phyloP scores from a whole-genome alignment of 2,888 invertebrate species.

The Drosophila conformis region DNA sequence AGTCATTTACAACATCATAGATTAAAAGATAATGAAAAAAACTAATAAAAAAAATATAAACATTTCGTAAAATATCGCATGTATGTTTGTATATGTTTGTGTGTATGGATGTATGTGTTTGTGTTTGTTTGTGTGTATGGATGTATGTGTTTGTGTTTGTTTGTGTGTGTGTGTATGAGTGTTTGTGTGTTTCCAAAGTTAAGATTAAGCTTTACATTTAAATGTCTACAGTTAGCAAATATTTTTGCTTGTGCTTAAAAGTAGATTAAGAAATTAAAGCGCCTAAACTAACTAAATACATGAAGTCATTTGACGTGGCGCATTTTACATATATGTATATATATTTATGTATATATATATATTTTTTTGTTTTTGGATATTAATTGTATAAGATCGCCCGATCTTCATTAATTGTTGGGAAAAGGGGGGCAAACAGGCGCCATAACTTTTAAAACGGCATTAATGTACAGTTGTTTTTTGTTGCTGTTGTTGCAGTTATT shows the following conservation, averaged over 20 bases:
- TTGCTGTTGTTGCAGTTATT: constrained; percentile 16
- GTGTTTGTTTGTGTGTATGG: constrained; percentile 5
- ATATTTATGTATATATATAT: constrained; percentile 13
- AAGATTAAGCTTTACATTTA: constrained; percentile 33
- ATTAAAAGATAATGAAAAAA: constrained; percentile 41
- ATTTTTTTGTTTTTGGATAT: constrained; percentile 8
- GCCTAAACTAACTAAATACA: constrained; percentile 67
- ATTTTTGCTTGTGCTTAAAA: constrained; percentile 44
- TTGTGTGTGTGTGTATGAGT: constrained; percentile 14
- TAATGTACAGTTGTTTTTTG: constrained; percentile 39
- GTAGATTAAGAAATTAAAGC: constrained; percentile 58
- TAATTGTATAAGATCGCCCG: constrained; percentile 20
- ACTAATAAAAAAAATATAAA: constrained; percentile 28
- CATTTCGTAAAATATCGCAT: constrained; percentile 30
- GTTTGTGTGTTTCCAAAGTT: constrained; percentile 24
- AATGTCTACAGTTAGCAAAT: constrained; percentile 55
- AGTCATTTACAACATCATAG: constrained; percentile 28
- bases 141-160: constrained; percentile 20
- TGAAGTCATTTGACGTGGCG: constrained; percentile 40
- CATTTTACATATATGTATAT: constrained; percentile 25
- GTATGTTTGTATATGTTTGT: constrained; percentile 16
- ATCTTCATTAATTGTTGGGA: constrained; percentile 20
- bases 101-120: constrained; percentile 13
- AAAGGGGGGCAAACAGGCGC: background rate
- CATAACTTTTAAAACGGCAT: constrained; percentile 30